Evolutionary conservation across 2,888 invertebrate species (phyloP).

Genomic region (Trissoscelio sp.): DNA sequence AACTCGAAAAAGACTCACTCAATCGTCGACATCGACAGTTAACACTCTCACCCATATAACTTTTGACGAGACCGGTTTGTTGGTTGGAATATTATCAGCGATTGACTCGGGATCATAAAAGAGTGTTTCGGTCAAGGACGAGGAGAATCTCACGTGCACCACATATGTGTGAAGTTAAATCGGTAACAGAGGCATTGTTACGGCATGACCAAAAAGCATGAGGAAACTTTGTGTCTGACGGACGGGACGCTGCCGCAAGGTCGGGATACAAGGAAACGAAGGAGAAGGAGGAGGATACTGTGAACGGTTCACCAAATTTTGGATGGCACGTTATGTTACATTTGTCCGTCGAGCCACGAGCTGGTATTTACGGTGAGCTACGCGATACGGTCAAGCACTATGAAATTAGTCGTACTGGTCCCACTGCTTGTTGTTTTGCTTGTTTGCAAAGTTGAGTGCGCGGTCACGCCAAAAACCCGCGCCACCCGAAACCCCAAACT

Average conservation of each 20-base stretch:
- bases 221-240: slow-evolving; percentile 34
- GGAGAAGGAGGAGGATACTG: slow-evolving; percentile 59
- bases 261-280: slow-evolving; percentile 44
- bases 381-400: slow-evolving; percentile 30
- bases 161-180: slow-evolving; percentile 36
- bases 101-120: slow-evolving; percentile 19
- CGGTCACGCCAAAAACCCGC: slow-evolving; percentile 23
- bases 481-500: slow-evolving; percentile 30
- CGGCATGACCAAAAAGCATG: slow-evolving; percentile 55
- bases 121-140: slow-evolving; percentile 61
- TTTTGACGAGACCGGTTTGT: slow-evolving; percentile 58
- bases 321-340: slow-evolving; percentile 59
- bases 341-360: slow-evolving; percentile 53
- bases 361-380: slow-evolving; percentile 38
- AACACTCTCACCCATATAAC: slow-evolving; percentile 64
- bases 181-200: slow-evolving; percentile 42
- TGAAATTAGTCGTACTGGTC: slow-evolving; percentile 44
- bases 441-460: slow-evolving; percentile 32
- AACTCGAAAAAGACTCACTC: slow-evolving; percentile 62
- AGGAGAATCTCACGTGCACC: slow-evolving; percentile 30
- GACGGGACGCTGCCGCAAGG: slow-evolving; percentile 46
- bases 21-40: slow-evolving; percentile 66
- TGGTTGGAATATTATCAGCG: slow-evolving; percentile 24
- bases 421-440: slow-evolving; percentile 24
- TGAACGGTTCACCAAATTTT: slow-evolving; percentile 58